Base-by-base conservation (phyloP, 1,140 invertebrate genomes). In the Parapsyche elsis region DNA sequence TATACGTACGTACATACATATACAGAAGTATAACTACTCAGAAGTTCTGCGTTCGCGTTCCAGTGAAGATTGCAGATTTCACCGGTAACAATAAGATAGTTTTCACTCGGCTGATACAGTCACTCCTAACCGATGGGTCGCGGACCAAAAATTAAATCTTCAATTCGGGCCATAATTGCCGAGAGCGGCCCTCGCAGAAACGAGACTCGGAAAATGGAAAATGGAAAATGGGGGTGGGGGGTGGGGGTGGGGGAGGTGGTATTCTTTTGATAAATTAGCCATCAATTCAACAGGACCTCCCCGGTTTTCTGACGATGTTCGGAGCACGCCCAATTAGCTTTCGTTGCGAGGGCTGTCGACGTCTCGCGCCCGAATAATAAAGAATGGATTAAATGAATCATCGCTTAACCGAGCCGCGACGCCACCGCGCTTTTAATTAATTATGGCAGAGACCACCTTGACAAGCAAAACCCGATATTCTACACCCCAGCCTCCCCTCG, bases 341-440 rank as follows among this genome's bases (percentile, higher is more conserved):
- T 71, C 38, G 26, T 53, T 53, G 49, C 49, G 49, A 53, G 16
- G 49, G 16, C 49, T 53, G 49, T 53, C 64, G 64, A 12, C 64
- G 64, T 23, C 21, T 61, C 9, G n/a, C 21, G 21, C 21, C 49
- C 44, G 73, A 73, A 80, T 44, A 75, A 80, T 80, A 80, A 80
- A 77, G 78, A 80, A 80, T 77, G 75, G 67, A 71, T 82, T 82
- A 80, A 82, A 82, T 80, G 81, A 82, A 80, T 82, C 76, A 75
- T 78, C 81, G 59, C 78, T 82, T 67, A 67, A 79, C 73, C 46
- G 12, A 75, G 16, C 44, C 21, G 10, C 16, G 67, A n/a, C 67
- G 23, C 23, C 67, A 71, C 24, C 14, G 61, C 70, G 77, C 71
- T 71, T 81, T 81, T 81, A 81, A 81, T 81, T 81, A 81, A 81